These are phyloP conservation scores for Melinaea menophilus DNA, from an alignment of 2,888 invertebrate species.

Conservation along the genomic window DNA sequence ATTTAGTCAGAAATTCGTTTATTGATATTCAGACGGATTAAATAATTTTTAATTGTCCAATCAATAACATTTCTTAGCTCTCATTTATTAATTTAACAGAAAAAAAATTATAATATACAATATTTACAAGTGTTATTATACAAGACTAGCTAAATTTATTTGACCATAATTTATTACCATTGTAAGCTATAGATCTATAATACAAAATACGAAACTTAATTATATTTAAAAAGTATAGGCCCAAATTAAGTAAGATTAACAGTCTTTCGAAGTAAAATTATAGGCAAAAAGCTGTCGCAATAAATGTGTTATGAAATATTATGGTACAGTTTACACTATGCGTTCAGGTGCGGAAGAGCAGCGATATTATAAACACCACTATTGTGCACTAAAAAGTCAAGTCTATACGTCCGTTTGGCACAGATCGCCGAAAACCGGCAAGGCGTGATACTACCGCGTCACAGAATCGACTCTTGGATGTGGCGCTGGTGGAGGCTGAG, in stretches of 20 bases:
- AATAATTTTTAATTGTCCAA: conserved; percentile 70
- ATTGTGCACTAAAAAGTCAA: conserved; percentile 48
- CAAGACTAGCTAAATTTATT: conserved; percentile 66
- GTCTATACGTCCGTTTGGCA: conserved; percentile 77
- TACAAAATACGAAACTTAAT: conserved; percentile 17
- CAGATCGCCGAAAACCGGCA: conserved; percentile 75
- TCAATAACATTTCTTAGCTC: conserved; percentile 54
- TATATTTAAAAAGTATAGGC: conserved; percentile 31
- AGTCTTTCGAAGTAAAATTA: conserved; percentile 23
- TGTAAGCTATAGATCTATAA: conserved; percentile 36
- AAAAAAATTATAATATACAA: conserved; percentile 57
- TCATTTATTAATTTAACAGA: conserved; percentile 44
- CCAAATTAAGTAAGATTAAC: conserved; percentile 19
- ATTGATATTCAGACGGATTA: conserved; percentile 72
- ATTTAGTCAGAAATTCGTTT: conserved; percentile 73
- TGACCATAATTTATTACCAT: conserved; percentile 41
- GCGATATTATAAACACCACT: conserved; percentile 40
- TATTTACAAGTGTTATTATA: conserved; percentile 46
- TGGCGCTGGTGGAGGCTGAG: conserved; percentile 64
- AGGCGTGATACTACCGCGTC: conserved; percentile 75
- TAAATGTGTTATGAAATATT: conserved; percentile 17
- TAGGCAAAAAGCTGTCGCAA: conserved; percentile 21
- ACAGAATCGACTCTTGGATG: conserved; percentile 67
- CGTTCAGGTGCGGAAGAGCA: conserved; percentile 59
- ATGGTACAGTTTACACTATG: conserved; percentile 34